These are phyloP conservation scores for Botia almorhae DNA, from an alignment of 2,797 vertebrate species.

Conservation along the genomic window DNA sequence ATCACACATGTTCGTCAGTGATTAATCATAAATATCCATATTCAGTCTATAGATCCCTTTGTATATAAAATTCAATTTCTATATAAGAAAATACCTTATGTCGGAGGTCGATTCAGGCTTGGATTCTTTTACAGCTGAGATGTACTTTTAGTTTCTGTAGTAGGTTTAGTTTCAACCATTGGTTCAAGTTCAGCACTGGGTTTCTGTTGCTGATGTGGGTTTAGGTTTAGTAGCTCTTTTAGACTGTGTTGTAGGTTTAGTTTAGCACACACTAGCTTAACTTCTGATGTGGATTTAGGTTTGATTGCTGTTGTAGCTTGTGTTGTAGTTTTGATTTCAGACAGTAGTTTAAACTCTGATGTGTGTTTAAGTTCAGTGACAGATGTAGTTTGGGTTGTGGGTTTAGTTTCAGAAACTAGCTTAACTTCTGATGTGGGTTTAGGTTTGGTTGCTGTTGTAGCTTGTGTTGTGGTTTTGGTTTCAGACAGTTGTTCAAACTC, in stretches of 20 bases:
- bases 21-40: not conserved
- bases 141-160: not conserved
- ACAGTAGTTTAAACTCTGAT: not conserved
- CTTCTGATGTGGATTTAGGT: not conserved
- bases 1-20: not conserved
- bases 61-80: not conserved
- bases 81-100: conserved; percentile 61
- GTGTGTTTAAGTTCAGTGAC: not conserved
- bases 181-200: not conserved
- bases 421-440: not conserved
- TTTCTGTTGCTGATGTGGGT: not conserved
- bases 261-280: not conserved
- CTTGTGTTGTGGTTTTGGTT: not conserved
- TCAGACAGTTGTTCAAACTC: not conserved
- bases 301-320: not conserved
- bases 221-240: not conserved
- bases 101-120: conserved; percentile 41
- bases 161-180: not conserved
- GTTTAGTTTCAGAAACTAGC: not conserved
- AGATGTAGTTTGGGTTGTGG: not conserved
- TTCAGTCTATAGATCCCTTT: not conserved
- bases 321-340: not conserved
- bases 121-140: not conserved
- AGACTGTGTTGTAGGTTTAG: not conserved
- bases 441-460: not conserved